A percentile compares a stretch with the other conserved stretches of the same genome.
phyloP scores from a whole-genome alignment of 2,113 vertebrate genomes.

The Uria lomvia region DNA sequence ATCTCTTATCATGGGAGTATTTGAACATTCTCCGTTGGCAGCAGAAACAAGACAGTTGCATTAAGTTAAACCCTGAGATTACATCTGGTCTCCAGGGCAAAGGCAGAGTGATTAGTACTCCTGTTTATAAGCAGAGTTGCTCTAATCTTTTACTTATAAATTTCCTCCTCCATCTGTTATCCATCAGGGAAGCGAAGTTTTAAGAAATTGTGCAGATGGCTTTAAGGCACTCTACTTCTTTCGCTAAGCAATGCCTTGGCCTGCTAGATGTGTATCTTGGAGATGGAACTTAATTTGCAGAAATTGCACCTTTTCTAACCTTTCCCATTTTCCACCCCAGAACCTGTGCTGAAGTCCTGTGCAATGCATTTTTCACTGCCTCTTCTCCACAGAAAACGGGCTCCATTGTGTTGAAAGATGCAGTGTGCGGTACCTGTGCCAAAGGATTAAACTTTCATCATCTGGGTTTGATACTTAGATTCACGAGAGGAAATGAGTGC shows the following conservation, averaged over 20 bases:
- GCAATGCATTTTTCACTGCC: background rate
- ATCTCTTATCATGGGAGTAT: background rate
- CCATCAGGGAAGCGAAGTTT: constrained; percentile 51
- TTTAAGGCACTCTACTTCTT: constrained; percentile 3
- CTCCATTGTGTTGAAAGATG: constrained; percentile 25
- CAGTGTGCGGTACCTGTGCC: constrained; percentile 29
- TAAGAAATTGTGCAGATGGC: constrained; percentile 46
- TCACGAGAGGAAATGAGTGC: constrained; percentile 37
- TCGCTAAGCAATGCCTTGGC: background rate
- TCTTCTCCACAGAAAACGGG: background rate
- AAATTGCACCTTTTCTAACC: background rate
- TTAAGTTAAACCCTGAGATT: constrained; percentile 55
- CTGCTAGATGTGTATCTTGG: background rate
- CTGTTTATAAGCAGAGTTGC: constrained; percentile 55
- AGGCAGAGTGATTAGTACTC: constrained; percentile 58
- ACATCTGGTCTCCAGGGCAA: constrained; percentile 57
- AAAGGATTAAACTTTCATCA: constrained; percentile 59
- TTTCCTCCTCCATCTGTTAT: constrained; percentile 60
- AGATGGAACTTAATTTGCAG: background rate
- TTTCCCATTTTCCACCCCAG: background rate
- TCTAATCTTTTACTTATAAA: constrained; percentile 62
- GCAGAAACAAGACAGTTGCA: constrained; percentile 52
- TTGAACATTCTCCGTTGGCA: constrained; percentile 6
- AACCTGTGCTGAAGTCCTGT: background rate
- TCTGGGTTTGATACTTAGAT: constrained; percentile 37